Evolutionary conservation across 2,113 vertebrate species (phyloP), one percentile per base, ranked within the genome.

Genomic region (Leptodactylus fuscus): DNA sequence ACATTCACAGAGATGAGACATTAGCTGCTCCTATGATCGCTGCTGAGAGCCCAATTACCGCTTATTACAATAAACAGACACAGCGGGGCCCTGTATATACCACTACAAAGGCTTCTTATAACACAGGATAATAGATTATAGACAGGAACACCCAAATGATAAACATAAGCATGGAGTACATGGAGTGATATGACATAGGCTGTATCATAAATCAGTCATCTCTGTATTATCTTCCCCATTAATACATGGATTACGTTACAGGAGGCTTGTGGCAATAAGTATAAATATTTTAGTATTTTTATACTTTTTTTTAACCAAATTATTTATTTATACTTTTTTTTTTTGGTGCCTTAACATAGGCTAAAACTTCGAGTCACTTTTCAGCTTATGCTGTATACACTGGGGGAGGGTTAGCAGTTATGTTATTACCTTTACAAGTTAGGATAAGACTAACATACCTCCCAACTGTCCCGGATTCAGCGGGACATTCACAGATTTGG

Each of bases 1-100:
- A 15, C 27, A 32, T 67, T 69, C 34, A 20, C 32, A 3, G 65
- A 36, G 16, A 36, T 38, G 18, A 69, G 22, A 18, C 32, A 36
- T 69, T 69, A 69, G 65, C 34, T 1, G 32, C 18, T 69, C 16
- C 7, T 69, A 22, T 38, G 8, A 69, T 69, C 32, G 13, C 65
- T 20, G 65, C 32, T 20, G 32, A 69, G 34, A 69, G 65, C 65
- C 65, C 65, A 36, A 69, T 69, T 69, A 67, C 32, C 29, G 18
- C 62, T 9, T 7, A 67, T 67, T 20, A 69, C 65, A 69, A 69
- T 69, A 69, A 36, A 38, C 65, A 69, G 65, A 69, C 65, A 38
- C 65, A 22, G 65, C 65, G 18, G 65, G 65, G 34, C 18, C 65
- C 65, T 18, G n/a, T 10, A 69, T 22, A 3, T 13, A 6, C 29